Base-by-base conservation (phyloP, 2,888 invertebrate species). In the Phengaris arion region DNA sequence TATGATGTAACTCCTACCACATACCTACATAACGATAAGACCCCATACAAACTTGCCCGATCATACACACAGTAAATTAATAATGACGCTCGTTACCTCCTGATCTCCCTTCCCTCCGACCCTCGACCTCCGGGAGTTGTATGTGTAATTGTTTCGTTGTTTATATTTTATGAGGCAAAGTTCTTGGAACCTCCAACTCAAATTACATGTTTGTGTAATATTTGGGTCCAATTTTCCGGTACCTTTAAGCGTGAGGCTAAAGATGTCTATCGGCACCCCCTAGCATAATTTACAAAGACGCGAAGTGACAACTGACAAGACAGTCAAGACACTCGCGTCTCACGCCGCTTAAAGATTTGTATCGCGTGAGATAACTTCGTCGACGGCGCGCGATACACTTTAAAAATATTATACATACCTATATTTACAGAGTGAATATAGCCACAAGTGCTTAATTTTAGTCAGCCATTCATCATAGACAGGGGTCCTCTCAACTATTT, bases 31-130 rank as follows among this genome's bases (percentile, higher is more conserved):
- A 35, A 64, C 35, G 12, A 35, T 64, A 12, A 64, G 12, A 12
- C 9, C 52, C 48, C 48, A 52, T 52, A 52, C 35, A 35, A 45
- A 64, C 64, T 64, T 22, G 64, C 3, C 64, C 35, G 64, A 64
- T 64, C 64, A 64, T 64, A 64, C 64, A 64, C 64, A 64, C 64
- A 35, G 12, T 64, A 64, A 64, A 64, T 64, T 64, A 64, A 35
- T 64, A 64, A 64, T 64, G 64, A 64, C 64, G 35, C 13, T 12
- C 64, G 64, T 64, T 64, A 64, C 64, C 64, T 35, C 35, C 13
- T 35, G 6, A 12, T 35, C 35, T 64, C 55, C 6, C 64, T 9
- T 22, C 64, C 64, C 22, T 4, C 6, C 52, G 52, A 9, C 52
- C 52, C 12, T 4, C 52, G 52, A 52, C 52, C 52, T 12, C 52